Percentiles rank a stretch among this genome's conserved stretches.
Evolutionary conservation across 2,113 vertebrate genomes (phyloP).

Genomic region (Dromiciops gliroides): DNA sequence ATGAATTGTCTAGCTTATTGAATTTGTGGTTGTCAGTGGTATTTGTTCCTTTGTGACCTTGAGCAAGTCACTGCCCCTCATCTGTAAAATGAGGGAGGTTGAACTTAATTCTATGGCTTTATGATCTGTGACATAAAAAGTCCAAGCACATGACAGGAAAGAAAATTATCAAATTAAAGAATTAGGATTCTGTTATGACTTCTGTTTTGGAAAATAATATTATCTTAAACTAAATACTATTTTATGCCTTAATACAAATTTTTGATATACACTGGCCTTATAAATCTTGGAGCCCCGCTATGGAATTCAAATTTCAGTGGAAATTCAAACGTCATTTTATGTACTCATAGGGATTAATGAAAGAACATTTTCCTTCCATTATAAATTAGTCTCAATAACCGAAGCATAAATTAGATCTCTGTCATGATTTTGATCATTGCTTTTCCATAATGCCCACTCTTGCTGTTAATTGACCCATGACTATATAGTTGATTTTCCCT

Average conservation of each 20-base stretch:
- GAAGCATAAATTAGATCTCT: background rate
- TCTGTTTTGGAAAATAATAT: background rate
- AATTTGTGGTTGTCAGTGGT: background rate
- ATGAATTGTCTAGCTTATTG: background rate
- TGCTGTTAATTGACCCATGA: background rate
- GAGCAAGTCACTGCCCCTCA: background rate
- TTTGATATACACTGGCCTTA: background rate
- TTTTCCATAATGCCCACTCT: background rate
- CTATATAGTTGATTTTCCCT: background rate
- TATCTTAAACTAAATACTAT: background rate
- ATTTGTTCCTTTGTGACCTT: background rate
- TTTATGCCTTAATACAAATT: background rate
- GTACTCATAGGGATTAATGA: background rate
- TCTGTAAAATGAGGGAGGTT: background rate
- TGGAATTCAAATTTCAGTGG: background rate
- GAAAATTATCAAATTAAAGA: constrained; percentile 1
- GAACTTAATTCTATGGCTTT: background rate
- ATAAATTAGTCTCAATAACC: background rate
- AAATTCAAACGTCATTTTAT: background rate
- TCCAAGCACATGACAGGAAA: background rate
- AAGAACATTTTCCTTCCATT: background rate
- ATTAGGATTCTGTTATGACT: background rate
- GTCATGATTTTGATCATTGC: background rate
- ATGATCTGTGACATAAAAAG: background rate
- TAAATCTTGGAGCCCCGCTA: background rate